phyloP scores from a whole-genome alignment of 2,797 vertebrate species.

The Anguilla megastoma region DNA sequence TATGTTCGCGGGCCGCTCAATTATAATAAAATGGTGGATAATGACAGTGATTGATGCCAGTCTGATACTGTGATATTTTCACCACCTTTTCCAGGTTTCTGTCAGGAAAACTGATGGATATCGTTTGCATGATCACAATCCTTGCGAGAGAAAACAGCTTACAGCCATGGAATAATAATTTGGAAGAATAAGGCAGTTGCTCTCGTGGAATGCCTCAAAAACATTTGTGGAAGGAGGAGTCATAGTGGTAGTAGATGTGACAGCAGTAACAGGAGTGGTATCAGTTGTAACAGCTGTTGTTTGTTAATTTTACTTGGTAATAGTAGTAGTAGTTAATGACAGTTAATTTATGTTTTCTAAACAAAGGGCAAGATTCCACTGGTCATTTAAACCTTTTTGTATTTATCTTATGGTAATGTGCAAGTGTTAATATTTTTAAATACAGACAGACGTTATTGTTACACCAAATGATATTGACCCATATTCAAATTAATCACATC shows the following conservation, averaged over 20 bases:
- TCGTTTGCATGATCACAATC: neutral
- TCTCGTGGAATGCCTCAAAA: neutral
- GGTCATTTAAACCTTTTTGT: neutral
- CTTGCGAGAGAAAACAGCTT: neutral
- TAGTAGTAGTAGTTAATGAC: no score
- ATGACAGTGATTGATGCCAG: slow-evolving; percentile 19
- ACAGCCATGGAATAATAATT: neutral
- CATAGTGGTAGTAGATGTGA: neutral
- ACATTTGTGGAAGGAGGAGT: neutral
- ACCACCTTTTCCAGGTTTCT: neutral
- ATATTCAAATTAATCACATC: neutral
- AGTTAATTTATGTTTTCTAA: neutral
- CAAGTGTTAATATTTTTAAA: no score
- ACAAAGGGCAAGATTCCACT: neutral
- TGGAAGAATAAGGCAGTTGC: neutral
- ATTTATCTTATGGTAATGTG: neutral
- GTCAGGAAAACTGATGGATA: neutral
- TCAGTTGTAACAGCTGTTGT: neutral
- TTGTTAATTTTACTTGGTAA: neutral
- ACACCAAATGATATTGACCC: neutral
- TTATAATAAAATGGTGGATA: slow-evolving; percentile 40
- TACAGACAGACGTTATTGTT: neutral
- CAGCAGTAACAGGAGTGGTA: neutral
- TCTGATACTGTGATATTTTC: slow-evolving; percentile 14
- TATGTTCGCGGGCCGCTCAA: slow-evolving; percentile 35